Percentiles rank a stretch among this genome's conserved stretches.
Evolutionary conservation across 2,888 invertebrate species (phyloP).

Genomic region (Acrobasis suavella): DNA sequence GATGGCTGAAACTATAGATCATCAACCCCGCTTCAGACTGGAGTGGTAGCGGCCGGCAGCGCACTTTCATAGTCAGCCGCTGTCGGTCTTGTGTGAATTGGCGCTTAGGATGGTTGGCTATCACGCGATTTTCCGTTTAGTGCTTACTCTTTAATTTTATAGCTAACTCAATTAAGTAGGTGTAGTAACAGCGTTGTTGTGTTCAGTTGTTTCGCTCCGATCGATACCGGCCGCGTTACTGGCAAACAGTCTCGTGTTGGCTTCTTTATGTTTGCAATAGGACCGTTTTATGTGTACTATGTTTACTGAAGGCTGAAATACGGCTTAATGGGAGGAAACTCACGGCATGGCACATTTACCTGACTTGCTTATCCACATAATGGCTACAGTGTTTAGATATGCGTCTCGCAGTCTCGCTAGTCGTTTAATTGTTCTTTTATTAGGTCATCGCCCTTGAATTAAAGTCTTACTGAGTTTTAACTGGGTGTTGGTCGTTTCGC

Average conservation of each 20-base stretch:
- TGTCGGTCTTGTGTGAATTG: too few species aligned
- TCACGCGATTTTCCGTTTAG: slow-evolving; percentile 29
- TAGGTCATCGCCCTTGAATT: too few species aligned
- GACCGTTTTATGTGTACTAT: slow-evolving; percentile 21
- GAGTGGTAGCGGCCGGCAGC: not conserved
- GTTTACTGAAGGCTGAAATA: slow-evolving; percentile 19
- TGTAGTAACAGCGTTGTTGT: slow-evolving; percentile 19
- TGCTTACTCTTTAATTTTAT: slow-evolving; percentile 20
- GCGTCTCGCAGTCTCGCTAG: not conserved
- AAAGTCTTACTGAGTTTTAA: too few species aligned
- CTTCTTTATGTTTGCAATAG: slow-evolving; percentile 21
- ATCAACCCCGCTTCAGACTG: not conserved
- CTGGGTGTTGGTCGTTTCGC: too few species aligned
- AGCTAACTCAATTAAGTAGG: slow-evolving; percentile 25
- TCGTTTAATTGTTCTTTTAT: not conserved
- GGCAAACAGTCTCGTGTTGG: slow-evolving; percentile 16
- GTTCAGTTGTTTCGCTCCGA: slow-evolving; percentile 20
- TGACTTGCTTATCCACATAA: not conserved
- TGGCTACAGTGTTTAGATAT: not conserved
- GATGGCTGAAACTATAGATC: slow-evolving; percentile 22
- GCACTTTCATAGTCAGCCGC: too few species aligned
- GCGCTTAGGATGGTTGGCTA: slow-evolving; percentile 8
- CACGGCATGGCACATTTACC: slow-evolving; percentile 9
- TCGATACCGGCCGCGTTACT: slow-evolving; percentile 21
- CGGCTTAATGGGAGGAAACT: slow-evolving; percentile 10